Conservation (phyloP, 2,888 invertebrate genomes). For the Eumacrocentrus americanus region DNA sequence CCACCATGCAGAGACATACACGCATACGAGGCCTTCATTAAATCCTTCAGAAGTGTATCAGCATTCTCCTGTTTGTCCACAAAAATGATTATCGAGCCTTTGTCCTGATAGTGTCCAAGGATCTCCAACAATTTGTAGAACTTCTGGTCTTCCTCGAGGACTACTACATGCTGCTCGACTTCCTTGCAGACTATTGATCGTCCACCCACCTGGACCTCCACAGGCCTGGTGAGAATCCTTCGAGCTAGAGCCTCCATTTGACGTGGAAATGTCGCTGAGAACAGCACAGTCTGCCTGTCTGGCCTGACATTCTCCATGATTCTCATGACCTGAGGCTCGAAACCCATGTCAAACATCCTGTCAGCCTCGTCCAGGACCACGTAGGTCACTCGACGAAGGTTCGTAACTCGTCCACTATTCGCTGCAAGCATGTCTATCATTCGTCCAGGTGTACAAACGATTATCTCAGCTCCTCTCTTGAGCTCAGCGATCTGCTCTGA, state of each 20-base stretch:
- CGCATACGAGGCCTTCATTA: conserved; percentile 95
- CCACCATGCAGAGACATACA: conserved; percentile 98
- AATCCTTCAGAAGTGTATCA: conserved; percentile 87
- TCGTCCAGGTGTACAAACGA: conserved; percentile 98
- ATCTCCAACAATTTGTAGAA: conserved; percentile 96
- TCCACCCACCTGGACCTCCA: conserved; percentile 97
- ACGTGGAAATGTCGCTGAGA: conserved; percentile 97
- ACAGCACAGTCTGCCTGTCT: conserved; percentile 97
- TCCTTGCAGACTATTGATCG: conserved; percentile 97
- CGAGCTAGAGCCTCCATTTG: conserved; percentile 99
- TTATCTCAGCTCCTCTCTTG: conserved; percentile 96
- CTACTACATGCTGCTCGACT: conserved; percentile 92
- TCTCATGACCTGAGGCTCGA: conserved; percentile 96
- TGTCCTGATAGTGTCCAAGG: conserved; percentile 91
- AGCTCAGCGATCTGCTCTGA: conserved; percentile 96
- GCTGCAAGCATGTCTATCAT: conserved; percentile 99
- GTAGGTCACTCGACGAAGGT: conserved; percentile 94
- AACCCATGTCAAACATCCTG: conserved; percentile 99
- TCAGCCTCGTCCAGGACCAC: conserved; percentile 99
- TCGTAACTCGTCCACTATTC: conserved; percentile 97
- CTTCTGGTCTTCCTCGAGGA: conserved; percentile 95
- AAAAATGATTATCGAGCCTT: conserved; percentile 94
- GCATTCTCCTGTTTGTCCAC: conserved; percentile 99
- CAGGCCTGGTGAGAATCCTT: conserved; percentile 89
- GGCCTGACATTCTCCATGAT: conserved; percentile 97